These are phyloP conservation scores for Neopipo cinnamomea DNA, from an alignment of 2,113 vertebrate species.

Conservation along the genomic window DNA sequence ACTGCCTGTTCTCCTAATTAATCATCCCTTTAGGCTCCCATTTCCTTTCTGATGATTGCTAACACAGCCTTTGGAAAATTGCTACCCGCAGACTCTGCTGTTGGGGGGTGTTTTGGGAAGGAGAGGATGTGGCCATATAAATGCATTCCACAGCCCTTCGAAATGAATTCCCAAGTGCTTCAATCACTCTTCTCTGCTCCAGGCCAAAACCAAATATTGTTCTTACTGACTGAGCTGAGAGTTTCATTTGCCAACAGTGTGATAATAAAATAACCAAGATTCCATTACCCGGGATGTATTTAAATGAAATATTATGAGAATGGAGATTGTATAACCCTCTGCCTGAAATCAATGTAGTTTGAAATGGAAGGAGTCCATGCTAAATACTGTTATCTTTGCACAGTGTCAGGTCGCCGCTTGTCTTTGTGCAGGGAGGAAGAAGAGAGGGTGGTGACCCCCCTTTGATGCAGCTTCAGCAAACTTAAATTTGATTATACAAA, in stretches of 20 bases:
- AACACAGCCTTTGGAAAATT: not conserved
- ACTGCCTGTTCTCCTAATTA: slow-evolving; percentile 40
- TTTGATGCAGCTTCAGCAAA: not conserved
- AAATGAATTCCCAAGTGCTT: slow-evolving; percentile 37
- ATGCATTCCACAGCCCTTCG: slow-evolving; percentile 26
- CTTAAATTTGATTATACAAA: not conserved
- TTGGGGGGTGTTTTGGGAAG: not conserved
- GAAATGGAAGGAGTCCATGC: not conserved
- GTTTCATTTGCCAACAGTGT: not conserved
- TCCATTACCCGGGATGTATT: not conserved
- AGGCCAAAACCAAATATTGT: slow-evolving; percentile 36
- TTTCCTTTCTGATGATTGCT: not conserved
- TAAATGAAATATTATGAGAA: slow-evolving; percentile 12
- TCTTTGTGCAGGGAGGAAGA: not conserved
- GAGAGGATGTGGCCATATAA: not conserved
- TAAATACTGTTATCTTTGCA: not conserved
- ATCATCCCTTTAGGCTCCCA: slow-evolving; percentile 34
- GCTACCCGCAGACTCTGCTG: not conserved
- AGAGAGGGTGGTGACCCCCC: not conserved
- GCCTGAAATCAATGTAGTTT: not conserved
- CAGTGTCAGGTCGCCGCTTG: not conserved
- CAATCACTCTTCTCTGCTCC: not conserved
- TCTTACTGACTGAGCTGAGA: slow-evolving; percentile 2
- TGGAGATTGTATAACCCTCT: not conserved
- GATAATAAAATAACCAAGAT: not conserved